Evolutionary conservation across 2,797 vertebrate species (phyloP), one percentile per base, ranked within the genome.

Genomic region (Diglossa cyanea): DNA sequence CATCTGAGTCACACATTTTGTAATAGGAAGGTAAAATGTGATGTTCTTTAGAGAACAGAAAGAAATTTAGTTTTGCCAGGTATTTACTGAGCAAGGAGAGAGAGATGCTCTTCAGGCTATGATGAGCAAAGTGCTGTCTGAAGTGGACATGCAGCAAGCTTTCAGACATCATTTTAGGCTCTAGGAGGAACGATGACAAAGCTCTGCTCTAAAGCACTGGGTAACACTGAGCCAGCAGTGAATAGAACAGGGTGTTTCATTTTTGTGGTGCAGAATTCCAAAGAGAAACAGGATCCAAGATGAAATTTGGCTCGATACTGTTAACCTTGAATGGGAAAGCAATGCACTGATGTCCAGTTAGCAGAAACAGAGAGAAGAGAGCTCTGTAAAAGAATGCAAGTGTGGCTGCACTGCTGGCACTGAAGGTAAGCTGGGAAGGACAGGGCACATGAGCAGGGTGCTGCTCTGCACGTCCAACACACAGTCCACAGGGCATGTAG

Each of bases 391-490:
- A 58, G 50, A 30, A 10, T 7, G 28, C 1, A 66, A 51, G 7
- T 6, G 45, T 5, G 8, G 24, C 65, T 68, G 40, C 19, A 14
- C 42, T 31, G 6, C 30, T 4, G 66, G 45, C 45, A 20, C 21
- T 3, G 1, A 19, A 14, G 53, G 2, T 8, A 39, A 18, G 42
- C 14, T 0, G 0, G 39, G 39, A 47, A 42, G 40, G n/a, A 31
- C 0, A 1, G 24, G 50, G 25, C 2, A 3, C 13, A 2, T 0
- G 17, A 24, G n/a, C 42, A 30, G 20, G 17, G 13, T 3, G 24
- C 21, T 48, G 60, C 51, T 40, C 44, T 17, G 28, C 28, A 13
- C 11, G 28, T n/a, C 65, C 42, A 33, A 31, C 1, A 9, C 47
- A 8, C 14, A 17, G 5, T 9, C 26, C 25, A 12, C 6, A 2